These are phyloP conservation scores for Notechis scutatus DNA, from an alignment of 2,113 vertebrate species.

Conservation along the genomic window DNA sequence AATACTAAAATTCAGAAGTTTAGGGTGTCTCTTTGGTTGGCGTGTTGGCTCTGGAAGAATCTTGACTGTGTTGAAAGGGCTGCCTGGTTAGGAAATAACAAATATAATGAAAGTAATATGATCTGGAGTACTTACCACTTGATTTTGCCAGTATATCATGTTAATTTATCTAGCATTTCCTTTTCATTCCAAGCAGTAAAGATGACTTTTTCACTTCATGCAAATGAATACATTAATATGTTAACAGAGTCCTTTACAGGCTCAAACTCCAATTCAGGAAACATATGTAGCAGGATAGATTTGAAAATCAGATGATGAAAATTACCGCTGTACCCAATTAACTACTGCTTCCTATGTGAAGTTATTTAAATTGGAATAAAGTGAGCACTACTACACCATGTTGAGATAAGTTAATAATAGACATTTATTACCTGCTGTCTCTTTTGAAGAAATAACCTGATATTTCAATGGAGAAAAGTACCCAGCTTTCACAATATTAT, in stretches of 20 bases:
- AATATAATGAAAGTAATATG: not conserved
- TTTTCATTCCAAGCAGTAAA: not conserved
- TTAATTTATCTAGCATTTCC: not conserved
- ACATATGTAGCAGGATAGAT: slow-evolving; percentile 2
- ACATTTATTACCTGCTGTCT: slow-evolving; percentile 20
- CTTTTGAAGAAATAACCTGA: slow-evolving; percentile 28
- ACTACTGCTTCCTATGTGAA: slow-evolving; percentile 20
- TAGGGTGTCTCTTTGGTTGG: not conserved
- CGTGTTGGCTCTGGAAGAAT: not conserved
- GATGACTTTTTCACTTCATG: not conserved
- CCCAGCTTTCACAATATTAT: slow-evolving; percentile 15
- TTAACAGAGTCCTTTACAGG: not conserved
- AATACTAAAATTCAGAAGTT: no score
- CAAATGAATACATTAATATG: not conserved
- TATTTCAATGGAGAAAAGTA: slow-evolving; percentile 29
- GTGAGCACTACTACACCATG: not conserved
- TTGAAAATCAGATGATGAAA: slow-evolving; percentile 36
- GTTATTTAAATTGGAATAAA: slow-evolving; percentile 32
- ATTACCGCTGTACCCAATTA: slow-evolving; percentile 29
- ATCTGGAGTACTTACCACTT: not conserved
- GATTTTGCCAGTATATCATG: not conserved
- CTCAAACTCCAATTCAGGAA: slow-evolving; percentile 10
- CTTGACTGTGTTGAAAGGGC: not conserved
- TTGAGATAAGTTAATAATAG: slow-evolving; percentile 39
- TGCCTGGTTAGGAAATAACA: not conserved